phyloP scores from a whole-genome alignment of 2,888 invertebrate species.

The Rosalia funebris region DNA sequence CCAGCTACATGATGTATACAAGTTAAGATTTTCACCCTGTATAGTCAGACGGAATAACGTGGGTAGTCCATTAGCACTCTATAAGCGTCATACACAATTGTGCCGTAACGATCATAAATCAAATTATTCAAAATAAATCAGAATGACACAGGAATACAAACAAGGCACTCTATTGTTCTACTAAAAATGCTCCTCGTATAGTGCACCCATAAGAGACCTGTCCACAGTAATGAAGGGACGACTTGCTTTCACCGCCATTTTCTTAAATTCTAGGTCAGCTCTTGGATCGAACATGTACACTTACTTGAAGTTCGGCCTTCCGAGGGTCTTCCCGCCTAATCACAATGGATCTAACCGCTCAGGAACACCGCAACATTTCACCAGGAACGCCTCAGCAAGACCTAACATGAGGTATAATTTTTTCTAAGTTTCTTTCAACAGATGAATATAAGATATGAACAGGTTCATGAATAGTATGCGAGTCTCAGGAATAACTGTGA shows the following conservation, averaged over 20 bases:
- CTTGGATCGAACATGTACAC: slow-evolving; percentile 93
- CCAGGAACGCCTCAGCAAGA: slow-evolving; percentile 53
- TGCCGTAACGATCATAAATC: no score
- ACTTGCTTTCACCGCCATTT: background rate
- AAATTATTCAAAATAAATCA: no score
- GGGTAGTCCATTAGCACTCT: no score
- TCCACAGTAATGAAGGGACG: slow-evolving; percentile 13
- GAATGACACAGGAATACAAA: no score
- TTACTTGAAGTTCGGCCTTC: slow-evolving; percentile 92
- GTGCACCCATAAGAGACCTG: background rate
- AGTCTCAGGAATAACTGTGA: background rate
- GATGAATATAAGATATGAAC: background rate
- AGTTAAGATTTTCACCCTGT: no score
- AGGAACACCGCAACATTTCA: slow-evolving; percentile 69
- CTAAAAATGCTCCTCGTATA: slow-evolving; percentile 2
- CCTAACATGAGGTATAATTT: slow-evolving; percentile 27
- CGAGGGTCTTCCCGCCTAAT: slow-evolving; percentile 89
- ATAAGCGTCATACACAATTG: no score
- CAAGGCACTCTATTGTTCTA: slow-evolving; percentile 4
- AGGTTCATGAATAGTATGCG: background rate
- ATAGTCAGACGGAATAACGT: no score
- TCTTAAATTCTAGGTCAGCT: slow-evolving; percentile 72
- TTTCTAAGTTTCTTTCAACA: no score
- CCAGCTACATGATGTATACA: no score
- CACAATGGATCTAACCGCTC: slow-evolving; percentile 78